These are phyloP conservation scores for Betta splendens DNA, from an alignment of 2,797 vertebrate species.

Conservation along the genomic window DNA sequence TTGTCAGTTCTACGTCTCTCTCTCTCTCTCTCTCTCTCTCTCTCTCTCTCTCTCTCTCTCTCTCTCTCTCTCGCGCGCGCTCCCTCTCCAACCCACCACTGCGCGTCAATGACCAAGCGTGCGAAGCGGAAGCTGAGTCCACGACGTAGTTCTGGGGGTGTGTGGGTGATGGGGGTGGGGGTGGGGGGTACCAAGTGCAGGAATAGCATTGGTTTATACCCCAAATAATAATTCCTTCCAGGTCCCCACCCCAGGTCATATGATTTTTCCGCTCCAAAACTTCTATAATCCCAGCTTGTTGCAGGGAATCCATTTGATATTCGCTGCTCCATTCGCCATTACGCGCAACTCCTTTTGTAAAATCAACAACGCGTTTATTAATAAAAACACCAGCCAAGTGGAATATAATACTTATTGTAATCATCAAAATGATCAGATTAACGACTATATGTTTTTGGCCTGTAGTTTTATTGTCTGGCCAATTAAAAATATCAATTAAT, in stretches of 20 bases:
- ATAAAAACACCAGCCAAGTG: too few species aligned
- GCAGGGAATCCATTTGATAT: constrained; percentile 31
- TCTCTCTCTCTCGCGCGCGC: constrained; percentile 38
- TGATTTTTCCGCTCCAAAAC: constrained; percentile 30
- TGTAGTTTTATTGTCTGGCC: neutral
- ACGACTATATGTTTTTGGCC: constrained; percentile 5
- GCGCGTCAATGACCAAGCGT: constrained; percentile 72
- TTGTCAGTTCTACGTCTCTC: constrained; percentile 31
- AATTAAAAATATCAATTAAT: neutral
- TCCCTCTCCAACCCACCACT: constrained; percentile 52
- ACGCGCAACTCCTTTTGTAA: constrained; percentile 26
- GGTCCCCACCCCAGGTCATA: constrained; percentile 53
- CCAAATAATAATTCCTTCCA: constrained; percentile 54
- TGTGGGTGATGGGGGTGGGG: neutral
- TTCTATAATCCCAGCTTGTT: constrained; percentile 28
- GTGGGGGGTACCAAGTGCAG: constrained; percentile 33
- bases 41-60: constrained; percentile 34
- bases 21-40: constrained; percentile 33
- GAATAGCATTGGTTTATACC: constrained; percentile 64
- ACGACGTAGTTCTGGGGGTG: constrained; percentile 37
- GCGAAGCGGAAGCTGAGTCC: constrained; percentile 76
- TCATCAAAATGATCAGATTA: neutral
- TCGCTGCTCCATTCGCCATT: constrained; percentile 28
- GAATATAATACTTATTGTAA: too few species aligned
- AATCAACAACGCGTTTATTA: too few species aligned